Base-by-base conservation (phyloP, 2,888 invertebrate genomes). In the Meghimatium bilineatum region DNA sequence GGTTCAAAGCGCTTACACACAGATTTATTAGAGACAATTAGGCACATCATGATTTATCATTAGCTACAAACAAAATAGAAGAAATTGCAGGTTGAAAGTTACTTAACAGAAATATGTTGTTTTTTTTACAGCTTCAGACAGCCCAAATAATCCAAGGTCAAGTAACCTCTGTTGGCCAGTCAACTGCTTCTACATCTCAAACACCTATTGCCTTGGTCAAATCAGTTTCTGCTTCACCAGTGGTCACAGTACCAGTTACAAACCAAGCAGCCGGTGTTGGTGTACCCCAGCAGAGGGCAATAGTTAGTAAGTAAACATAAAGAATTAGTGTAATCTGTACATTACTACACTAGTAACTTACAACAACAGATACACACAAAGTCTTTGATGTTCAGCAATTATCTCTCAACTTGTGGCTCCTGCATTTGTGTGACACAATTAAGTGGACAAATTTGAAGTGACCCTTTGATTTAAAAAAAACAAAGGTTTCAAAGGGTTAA, bases 191-290 rank as follows among this genome's bases (percentile, higher is more conserved):
- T 0, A 88, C 87, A 12, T 95, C 95, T 0, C 92, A 91, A 71
- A 93, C 95, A 0, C 95, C 95, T 6, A 95, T 96, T 0, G 95
- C 96, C 0, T 92, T 96, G 80, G 96, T 96, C 0, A 96, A 96
- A 91, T 95, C 96, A 0, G 95, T 95, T 74, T 93, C 95, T 1
- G 93, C 94, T n/a, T 56, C 84, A 75, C 91, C 92, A 0, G 86
- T 89, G 10, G 89, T 90, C 26, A 90, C 90, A 56, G 94, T 95
- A 20, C 94, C 95, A 8, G 95, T 95, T 44, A 94, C 91, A 34
- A 91, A 92, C 76, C 90, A 94, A 80, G 91, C 90, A 60, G 91
- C 80, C 69, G 80, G 91, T 81, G 91, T 93, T 81, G 93, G 92
- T 85, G 92, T 93, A 83, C 94, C 94, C 56, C 93, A 94, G 88